These are phyloP conservation scores for Pterobdella sp. DNA, from an alignment of 2,888 invertebrate genomes.

Conservation along the genomic window DNA sequence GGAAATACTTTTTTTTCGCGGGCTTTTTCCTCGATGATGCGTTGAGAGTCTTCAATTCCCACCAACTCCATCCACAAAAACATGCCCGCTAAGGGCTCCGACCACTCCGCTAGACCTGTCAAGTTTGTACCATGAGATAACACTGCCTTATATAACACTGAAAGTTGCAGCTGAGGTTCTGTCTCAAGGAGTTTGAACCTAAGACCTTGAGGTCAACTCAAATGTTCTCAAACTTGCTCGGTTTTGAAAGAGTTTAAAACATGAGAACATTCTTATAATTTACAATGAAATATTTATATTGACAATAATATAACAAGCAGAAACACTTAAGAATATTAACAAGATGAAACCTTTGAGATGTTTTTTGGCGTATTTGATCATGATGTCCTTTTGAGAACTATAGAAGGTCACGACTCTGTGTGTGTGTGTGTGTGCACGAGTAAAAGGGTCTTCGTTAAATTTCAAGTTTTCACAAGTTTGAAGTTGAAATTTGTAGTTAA, in stretches of 20 bases:
- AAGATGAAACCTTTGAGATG: slow-evolving; percentile 55
- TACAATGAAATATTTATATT: background rate
- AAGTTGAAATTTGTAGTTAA: no score
- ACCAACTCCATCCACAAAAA: slow-evolving; percentile 69
- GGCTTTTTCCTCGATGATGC: slow-evolving; percentile 66
- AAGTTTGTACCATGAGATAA: no score
- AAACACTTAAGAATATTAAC: no score
- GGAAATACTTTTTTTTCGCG: slow-evolving; percentile 59
- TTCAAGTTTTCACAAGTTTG: no score
- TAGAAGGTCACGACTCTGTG: slow-evolving; percentile 59
- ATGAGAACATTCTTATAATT: background rate
- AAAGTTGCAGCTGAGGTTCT: no score
- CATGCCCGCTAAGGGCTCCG: slow-evolving; percentile 65
- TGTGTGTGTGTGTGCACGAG: no score
- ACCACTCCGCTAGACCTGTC: slow-evolving; percentile 61
- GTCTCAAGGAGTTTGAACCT: no score
- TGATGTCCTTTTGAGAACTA: slow-evolving; percentile 59
- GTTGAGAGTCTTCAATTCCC: slow-evolving; percentile 64
- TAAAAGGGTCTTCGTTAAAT: no score
- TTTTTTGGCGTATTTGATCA: slow-evolving; percentile 58
- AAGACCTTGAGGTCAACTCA: no score
- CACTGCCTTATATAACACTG: no score
- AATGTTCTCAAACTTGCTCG: no score
- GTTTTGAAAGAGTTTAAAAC: background rate
- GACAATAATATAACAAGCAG: slow-evolving; percentile 13